Evolutionary conservation across 2,113 vertebrate genomes (phyloP).

Genomic region (Struthidea cinerea): DNA sequence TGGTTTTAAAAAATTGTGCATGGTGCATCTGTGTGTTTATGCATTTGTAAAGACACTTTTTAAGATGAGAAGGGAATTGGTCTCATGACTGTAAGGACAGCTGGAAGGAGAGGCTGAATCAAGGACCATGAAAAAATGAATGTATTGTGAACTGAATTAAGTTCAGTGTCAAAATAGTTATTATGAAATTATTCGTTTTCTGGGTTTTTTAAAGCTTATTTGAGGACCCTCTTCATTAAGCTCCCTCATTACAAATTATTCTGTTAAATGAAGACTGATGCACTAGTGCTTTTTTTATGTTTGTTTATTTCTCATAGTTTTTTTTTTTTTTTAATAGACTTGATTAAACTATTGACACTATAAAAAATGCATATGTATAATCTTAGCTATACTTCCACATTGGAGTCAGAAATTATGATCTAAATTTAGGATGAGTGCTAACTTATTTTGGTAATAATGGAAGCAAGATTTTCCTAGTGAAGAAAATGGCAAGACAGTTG

Average conservation of each 20-base stretch:
- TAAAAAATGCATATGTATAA: neutral
- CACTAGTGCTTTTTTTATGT: neutral
- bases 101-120: neutral
- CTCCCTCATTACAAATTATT: neutral
- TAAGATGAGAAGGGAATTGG: neutral
- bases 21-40: neutral
- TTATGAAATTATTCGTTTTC: neutral
- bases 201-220: neutral
- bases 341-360: neutral
- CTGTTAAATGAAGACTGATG: neutral
- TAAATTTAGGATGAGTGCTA: neutral
- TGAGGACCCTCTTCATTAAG: neutral
- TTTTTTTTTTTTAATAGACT: neutral
- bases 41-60: neutral
- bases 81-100: neutral
- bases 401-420: neutral
- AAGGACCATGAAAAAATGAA: neutral
- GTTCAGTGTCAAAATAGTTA: neutral
- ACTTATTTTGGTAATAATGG: neutral
- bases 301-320: neutral
- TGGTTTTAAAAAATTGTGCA: neutral
- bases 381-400: neutral
- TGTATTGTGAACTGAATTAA: neutral
- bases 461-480: neutral
- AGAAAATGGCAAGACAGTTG: neutral